A percentile compares a stretch with the other conserved stretches of the same genome.
Evolutionary conservation across 2,797 vertebrate species (phyloP).

Genomic region (Coreius guichenoti): DNA sequence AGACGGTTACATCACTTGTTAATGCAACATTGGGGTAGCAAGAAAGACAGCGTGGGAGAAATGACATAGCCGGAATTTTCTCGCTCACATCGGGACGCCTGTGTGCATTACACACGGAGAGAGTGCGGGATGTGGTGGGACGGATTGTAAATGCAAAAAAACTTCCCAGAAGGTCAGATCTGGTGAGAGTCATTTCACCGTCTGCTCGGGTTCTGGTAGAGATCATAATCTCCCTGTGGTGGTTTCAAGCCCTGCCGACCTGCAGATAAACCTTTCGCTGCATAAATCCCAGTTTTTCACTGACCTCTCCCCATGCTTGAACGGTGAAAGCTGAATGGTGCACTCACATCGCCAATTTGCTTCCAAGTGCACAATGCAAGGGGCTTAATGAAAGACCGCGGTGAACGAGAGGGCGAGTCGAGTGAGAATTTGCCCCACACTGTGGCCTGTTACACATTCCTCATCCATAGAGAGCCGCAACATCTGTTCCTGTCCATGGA

Average conservation of each 20-base stretch:
- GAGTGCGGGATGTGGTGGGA: background rate
- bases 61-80: conserved; percentile 42
- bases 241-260: conserved; percentile 1
- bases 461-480: conserved; percentile 2
- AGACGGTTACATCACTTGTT: conserved; percentile 44
- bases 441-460: conserved; percentile 18
- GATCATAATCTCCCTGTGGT: background rate
- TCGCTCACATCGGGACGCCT: conserved; percentile 41
- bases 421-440: conserved; percentile 49
- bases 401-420: conserved; percentile 19
- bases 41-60: conserved; percentile 34
- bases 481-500: conserved; percentile 46
- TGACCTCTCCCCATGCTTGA: background rate
- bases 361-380: background rate
- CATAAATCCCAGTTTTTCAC: background rate
- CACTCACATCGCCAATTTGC: conserved; percentile 34
- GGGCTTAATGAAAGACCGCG: conserved; percentile 38
- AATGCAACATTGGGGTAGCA: conserved; percentile 49
- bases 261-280: conserved; percentile 4
- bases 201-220: background rate
- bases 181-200: conserved; percentile 17
- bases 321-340: conserved; percentile 22
- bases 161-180: conserved; percentile 34
- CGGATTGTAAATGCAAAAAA: conserved; percentile 24
- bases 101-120: conserved; percentile 50